Conservation (phyloP, 2,888 invertebrate species). For the Parnassius mnemosyne region DNA sequence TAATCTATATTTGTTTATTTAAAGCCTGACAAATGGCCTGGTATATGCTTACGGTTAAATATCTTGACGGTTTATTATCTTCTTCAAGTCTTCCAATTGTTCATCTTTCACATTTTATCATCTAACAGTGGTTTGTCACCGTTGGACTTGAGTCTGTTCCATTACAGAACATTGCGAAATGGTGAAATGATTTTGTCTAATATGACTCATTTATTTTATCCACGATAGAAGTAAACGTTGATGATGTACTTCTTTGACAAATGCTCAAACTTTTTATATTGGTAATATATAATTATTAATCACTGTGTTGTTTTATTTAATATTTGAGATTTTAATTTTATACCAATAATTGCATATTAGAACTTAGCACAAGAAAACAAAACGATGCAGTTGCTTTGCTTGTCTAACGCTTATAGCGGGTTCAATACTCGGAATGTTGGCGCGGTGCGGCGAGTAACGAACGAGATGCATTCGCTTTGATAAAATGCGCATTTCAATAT, state of each 20-base stretch:
- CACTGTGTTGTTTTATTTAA: not conserved
- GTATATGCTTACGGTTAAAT: no score
- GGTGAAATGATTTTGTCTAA: no score
- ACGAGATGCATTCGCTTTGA: slow-evolving; percentile 67
- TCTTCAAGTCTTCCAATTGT: not conserved
- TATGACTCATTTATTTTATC: no score
- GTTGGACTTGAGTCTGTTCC: no score
- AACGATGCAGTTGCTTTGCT: slow-evolving; percentile 2
- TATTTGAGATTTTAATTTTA: not conserved
- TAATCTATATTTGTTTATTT: not conserved
- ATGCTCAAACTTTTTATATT: not conserved
- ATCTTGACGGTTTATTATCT: not conserved
- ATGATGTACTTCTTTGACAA: no score
- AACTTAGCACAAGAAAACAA: not conserved
- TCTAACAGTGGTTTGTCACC: no score
- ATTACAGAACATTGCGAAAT: no score
- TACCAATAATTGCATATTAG: not conserved
- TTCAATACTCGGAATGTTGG: slow-evolving; percentile 59
- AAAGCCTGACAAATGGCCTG: not conserved
- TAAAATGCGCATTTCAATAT: slow-evolving; percentile 69
- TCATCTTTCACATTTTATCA: no score
- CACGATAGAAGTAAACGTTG: no score
- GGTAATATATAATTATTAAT: not conserved
- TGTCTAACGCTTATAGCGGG: slow-evolving; percentile 70
- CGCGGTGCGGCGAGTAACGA: slow-evolving; percentile 60